phyloP scores from a whole-genome alignment of 2,113 vertebrate species.

The Acrocephalus kingi region DNA sequence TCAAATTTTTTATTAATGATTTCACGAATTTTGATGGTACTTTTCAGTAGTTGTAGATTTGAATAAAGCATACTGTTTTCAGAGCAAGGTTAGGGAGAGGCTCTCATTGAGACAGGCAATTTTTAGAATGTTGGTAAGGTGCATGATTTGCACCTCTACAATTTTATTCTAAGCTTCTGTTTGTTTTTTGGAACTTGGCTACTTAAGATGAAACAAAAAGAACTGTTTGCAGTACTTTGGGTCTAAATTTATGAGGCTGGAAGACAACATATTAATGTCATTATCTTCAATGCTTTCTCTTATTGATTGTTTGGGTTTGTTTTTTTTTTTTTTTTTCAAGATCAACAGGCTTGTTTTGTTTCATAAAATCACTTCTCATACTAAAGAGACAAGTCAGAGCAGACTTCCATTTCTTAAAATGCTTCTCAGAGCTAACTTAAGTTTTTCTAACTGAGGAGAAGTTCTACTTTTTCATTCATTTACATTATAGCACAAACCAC shows the following conservation, averaged over 20 bases:
- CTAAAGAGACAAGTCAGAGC: neutral
- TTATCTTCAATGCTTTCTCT: neutral
- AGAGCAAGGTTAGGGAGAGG: neutral
- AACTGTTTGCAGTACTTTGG: neutral
- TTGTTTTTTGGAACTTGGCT: slow-evolving; percentile 17
- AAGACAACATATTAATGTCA: neutral
- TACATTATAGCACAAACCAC: neutral
- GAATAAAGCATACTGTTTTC: neutral
- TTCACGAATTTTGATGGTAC: neutral
- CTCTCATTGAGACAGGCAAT: neutral
- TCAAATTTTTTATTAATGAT: neutral
- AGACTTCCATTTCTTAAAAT: neutral
- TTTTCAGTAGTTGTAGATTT: neutral
- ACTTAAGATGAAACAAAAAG: neutral
- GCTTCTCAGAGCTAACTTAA: neutral
- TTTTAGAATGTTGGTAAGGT: slow-evolving; percentile 24
- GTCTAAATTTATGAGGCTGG: neutral
- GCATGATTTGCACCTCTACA: slow-evolving; percentile 9
- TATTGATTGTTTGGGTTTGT: neutral
- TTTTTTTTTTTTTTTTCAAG: neutral
- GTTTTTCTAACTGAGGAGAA: neutral
- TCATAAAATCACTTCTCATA: neutral
- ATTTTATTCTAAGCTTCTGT: slow-evolving; percentile 40
- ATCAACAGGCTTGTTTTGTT: neutral
- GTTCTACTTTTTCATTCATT: neutral